phyloP scores from a whole-genome alignment of 2,113 vertebrate genomes.

The Arizona elegans region DNA sequence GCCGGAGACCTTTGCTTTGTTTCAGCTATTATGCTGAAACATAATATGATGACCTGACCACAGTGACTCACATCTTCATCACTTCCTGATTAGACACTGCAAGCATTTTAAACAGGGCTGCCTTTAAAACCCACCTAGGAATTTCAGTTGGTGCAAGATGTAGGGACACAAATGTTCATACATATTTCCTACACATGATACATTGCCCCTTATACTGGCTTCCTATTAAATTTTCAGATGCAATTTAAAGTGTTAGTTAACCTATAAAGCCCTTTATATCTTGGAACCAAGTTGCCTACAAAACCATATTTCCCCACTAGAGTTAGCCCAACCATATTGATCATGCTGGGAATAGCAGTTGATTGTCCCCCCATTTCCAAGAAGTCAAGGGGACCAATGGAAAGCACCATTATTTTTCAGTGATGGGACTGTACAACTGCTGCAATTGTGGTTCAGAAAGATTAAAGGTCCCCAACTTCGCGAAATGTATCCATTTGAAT shows the following conservation, averaged over 20 bases:
- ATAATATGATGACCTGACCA: not conserved
- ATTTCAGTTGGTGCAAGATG: not conserved
- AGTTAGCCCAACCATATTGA: too few relatives aligned
- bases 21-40: not conserved
- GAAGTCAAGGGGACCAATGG: not conserved
- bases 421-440: not conserved
- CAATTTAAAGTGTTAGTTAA: not conserved
- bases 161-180: not conserved
- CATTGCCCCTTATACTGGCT: not conserved
- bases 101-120: not conserved
- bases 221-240: not conserved
- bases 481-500: slow-evolving; percentile 29
- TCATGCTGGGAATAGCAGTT: not conserved
- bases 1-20: not conserved
- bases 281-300: not conserved
- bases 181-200: not conserved
- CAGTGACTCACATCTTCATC: not conserved
- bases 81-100: not conserved
- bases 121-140: not conserved
- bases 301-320: too few relatives aligned
- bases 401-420: not conserved
- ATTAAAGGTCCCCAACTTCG: not conserved
- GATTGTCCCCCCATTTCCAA: not conserved
- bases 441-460: not conserved
- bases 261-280: not conserved